A percentile compares a stretch with the other conserved stretches of the same genome.
Conservation (phyloP, 2,888 invertebrate species). For the Pimpla rufipes region DNA sequence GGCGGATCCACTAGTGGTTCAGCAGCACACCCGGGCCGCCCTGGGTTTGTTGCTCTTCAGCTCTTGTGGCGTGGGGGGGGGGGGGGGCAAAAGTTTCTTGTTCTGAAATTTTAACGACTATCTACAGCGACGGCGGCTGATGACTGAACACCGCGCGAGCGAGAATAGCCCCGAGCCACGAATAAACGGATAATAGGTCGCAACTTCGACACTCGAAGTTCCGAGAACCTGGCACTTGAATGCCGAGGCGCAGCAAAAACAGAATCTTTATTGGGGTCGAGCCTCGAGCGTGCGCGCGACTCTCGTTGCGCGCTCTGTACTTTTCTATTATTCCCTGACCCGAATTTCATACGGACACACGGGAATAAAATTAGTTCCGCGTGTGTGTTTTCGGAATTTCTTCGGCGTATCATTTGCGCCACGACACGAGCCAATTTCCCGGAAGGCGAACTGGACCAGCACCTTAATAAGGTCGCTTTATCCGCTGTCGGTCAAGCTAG, state of each 20-base stretch:
- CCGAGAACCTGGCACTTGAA: conserved; percentile 22
- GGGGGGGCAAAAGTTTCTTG: conserved; percentile 60
- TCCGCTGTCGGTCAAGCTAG: too few species aligned
- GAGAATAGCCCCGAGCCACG: conserved; percentile 24
- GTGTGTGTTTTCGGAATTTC: too few species aligned
- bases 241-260: neutral
- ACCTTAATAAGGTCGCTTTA: too few species aligned
- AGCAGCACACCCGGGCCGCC: neutral
- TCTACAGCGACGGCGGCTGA: neutral
- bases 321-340: neutral
- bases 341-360: neutral
- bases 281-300: too few species aligned
- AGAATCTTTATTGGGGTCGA: neutral
- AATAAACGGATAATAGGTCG: conserved; percentile 49
- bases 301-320: neutral
- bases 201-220: conserved; percentile 46
- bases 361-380: too few species aligned
- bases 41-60: neutral
- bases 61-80: neutral
- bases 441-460: too few species aligned
- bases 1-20: neutral
- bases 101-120: conserved; percentile 53
- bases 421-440: too few species aligned
- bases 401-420: too few species aligned
- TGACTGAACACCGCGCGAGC: conserved; percentile 22